Conservation (phyloP, 2,888 invertebrate genomes). For the Plusia festucae region DNA sequence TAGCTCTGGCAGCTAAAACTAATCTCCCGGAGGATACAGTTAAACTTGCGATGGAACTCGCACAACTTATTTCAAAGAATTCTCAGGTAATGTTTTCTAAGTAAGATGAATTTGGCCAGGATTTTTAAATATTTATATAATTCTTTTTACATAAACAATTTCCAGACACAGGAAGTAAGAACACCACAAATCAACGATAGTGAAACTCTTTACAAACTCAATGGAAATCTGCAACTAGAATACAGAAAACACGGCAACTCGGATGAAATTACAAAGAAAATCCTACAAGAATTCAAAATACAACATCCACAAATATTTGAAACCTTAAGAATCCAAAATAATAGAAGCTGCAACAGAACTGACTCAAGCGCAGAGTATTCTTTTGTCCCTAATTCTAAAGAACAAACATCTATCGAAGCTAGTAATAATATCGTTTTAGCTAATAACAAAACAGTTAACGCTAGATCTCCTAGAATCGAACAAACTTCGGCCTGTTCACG, state of each 20-base stretch:
- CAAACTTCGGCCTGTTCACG: not conserved
- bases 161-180: constrained; percentile 70
- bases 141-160: constrained; percentile 11
- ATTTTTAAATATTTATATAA: too few relatives aligned
- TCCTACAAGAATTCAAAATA: constrained; percentile 74
- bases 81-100: constrained; percentile 69
- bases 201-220: constrained; percentile 73
- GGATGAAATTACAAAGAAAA: constrained; percentile 58
- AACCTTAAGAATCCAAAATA: constrained; percentile 62
- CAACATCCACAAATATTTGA: constrained; percentile 71
- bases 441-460: constrained; percentile 9
- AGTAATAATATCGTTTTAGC: constrained; percentile 11
- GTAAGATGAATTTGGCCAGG: too few relatives aligned
- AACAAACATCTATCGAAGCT: constrained; percentile 22
- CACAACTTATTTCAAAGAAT: constrained; percentile 75
- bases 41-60: constrained; percentile 85
- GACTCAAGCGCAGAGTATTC: constrained; percentile 57
- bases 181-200: constrained; percentile 69
- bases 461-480: constrained; percentile 8
- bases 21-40: constrained; percentile 90
- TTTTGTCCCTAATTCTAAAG: constrained; percentile 32
- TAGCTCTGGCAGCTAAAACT: constrained; percentile 90
- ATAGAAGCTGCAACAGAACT: constrained; percentile 50
- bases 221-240: constrained; percentile 75
- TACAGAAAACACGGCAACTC: constrained; percentile 65